A percentile compares a stretch with the other conserved stretches of the same genome.
phyloP scores from a whole-genome alignment of 1,140 invertebrate species.

The Pemphigus obesinymphae region DNA sequence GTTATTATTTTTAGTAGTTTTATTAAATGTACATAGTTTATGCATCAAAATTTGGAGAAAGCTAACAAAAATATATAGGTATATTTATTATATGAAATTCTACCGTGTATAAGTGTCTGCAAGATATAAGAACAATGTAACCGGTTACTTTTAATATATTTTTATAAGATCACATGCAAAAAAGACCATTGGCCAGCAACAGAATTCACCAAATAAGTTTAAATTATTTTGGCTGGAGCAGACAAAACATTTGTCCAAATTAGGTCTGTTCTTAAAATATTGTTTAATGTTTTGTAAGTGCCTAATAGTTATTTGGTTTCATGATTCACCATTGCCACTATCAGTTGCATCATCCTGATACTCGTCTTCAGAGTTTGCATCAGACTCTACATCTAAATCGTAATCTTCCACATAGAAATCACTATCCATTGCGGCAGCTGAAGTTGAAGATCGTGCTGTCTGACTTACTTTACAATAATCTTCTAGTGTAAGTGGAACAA shows the following conservation, averaged over 20 bases:
- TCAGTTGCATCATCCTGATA: constrained; percentile 65
- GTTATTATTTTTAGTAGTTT: background rate
- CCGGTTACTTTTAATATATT: background rate
- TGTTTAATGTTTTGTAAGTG: constrained; percentile 8
- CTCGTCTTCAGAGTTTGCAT: constrained; percentile 61
- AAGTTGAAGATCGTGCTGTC: constrained; percentile 70
- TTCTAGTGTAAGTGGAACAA: constrained; percentile 93
- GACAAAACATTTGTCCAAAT: constrained; percentile 2
- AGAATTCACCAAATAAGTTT: constrained; percentile 2
- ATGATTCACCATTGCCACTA: constrained; percentile 68
- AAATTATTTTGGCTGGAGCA: constrained; percentile 1
- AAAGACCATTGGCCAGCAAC: constrained; percentile 5
- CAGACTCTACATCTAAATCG: constrained; percentile 62
- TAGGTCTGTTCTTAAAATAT: background rate
- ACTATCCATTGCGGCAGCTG: constrained; percentile 72
- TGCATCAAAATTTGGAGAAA: background rate
- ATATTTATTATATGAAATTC: background rate
- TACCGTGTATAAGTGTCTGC: constrained; percentile 22
- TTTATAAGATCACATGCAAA: constrained; percentile 34
- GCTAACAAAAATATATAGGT: background rate
- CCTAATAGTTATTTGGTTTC: constrained; percentile 40
- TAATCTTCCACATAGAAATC: constrained; percentile 94
- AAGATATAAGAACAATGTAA: constrained; percentile 4
- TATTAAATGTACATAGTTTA: constrained; percentile 3
- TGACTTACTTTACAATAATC: constrained; percentile 93